Percentiles rank a stretch among this genome's conserved stretches.
These are phyloP conservation scores for Apus apus DNA, from an alignment of 2,113 vertebrate species.

Conservation along the genomic window DNA sequence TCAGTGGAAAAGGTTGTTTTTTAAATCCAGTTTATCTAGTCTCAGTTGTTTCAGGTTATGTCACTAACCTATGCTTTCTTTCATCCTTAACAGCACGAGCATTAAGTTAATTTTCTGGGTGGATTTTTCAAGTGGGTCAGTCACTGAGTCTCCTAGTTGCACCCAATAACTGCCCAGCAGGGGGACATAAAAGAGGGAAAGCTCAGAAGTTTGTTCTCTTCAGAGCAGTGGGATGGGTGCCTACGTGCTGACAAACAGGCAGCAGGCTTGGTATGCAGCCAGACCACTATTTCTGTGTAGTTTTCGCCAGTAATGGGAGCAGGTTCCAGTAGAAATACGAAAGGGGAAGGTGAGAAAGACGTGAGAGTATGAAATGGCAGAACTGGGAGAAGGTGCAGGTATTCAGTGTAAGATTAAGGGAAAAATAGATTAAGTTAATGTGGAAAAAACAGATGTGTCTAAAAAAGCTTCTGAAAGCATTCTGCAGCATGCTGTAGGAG, in stretches of 20 bases:
- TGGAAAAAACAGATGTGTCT: neutral
- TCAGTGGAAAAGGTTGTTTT: neutral
- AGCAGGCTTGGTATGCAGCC: neutral
- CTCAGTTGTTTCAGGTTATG: neutral
- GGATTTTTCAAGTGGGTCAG: neutral
- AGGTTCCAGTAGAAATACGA: neutral
- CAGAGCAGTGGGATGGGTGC: neutral
- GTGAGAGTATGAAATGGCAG: neutral
- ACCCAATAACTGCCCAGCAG: neutral
- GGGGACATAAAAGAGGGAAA: neutral
- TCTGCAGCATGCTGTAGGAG: neutral
- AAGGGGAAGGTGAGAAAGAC: neutral
- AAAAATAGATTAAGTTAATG: neutral
- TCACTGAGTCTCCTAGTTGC: fast-evolving
- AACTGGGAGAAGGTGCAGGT: neutral
- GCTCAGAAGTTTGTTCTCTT: neutral
- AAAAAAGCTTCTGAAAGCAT: neutral
- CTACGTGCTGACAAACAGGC: neutral
- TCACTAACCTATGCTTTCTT: neutral
- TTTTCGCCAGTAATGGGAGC: neutral
- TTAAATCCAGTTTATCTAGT: neutral
- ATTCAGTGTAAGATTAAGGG: neutral
- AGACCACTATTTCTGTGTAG: neutral
- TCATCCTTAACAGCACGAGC: neutral
- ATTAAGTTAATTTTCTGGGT: neutral